phyloP scores from a whole-genome alignment of 1,140 invertebrate species.

The Drepana arcuata region DNA sequence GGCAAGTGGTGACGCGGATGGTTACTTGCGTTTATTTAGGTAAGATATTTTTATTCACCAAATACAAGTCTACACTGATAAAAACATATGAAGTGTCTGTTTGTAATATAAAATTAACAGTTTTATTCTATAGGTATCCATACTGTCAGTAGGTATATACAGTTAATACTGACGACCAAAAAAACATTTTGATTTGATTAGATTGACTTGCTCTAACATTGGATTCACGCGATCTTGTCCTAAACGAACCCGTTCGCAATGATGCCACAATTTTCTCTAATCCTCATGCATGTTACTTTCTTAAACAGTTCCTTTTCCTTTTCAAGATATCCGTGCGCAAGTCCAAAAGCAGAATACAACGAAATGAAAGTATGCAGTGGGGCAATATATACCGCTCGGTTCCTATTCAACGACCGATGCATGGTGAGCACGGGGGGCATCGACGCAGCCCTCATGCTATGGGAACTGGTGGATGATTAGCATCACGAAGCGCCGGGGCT shows the following conservation, averaged over 20 bases:
- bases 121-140: no score
- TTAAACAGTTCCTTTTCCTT: constrained; percentile 2
- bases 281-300: no score
- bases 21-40: constrained; percentile 90
- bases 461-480: constrained; percentile 89
- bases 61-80: no score
- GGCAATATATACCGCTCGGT: constrained; percentile 85
- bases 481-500: constrained; percentile 37
- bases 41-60: constrained; percentile 26
- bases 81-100: no score
- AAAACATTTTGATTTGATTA: no score
- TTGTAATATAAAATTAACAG: no score
- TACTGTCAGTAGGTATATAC: no score
- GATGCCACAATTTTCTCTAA: no score
- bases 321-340: constrained; percentile 85
- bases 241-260: no score
- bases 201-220: no score
- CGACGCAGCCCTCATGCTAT: constrained; percentile 93
- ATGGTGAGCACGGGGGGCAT: constrained; percentile 92
- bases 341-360: constrained; percentile 87
- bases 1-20: constrained; percentile 91
- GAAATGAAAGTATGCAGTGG: constrained; percentile 92
- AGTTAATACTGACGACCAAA: no score
- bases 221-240: no score
- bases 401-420: constrained; percentile 88